Percentiles rank a stretch among this genome's conserved stretches.
Conservation (phyloP, 2,113 vertebrate genomes). For the Seriola aureovittata region DNA sequence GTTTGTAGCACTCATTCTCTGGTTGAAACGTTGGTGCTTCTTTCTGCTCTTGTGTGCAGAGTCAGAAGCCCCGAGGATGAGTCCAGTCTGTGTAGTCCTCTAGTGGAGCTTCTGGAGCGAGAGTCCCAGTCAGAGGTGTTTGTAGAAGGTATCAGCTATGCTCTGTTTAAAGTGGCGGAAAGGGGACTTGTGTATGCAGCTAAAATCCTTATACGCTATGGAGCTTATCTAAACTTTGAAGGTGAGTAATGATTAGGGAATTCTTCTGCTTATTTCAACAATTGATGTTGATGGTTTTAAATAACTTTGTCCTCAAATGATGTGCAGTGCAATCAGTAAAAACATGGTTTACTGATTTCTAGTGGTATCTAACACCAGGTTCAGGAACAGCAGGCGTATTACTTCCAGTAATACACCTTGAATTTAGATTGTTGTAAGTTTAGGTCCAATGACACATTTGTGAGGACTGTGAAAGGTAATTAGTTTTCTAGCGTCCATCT, state of each 20-base stretch:
- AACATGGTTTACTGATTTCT: neutral
- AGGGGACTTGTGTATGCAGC: conserved; percentile 85
- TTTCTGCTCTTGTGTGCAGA: conserved; percentile 48
- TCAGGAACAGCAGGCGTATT: too few species aligned
- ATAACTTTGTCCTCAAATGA: neutral
- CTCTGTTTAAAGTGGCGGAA: conserved; percentile 91
- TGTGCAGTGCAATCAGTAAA: too few species aligned
- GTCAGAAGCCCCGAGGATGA: conserved; percentile 68
- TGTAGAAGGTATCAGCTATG: conserved; percentile 91
- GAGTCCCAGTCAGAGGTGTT: conserved; percentile 90
- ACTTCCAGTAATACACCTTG: neutral
- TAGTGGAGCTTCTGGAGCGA: conserved; percentile 88
- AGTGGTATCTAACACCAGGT: neutral
- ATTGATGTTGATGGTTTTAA: neutral
- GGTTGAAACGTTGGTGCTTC: neutral
- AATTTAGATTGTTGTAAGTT: too few species aligned
- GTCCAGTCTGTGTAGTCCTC: conserved; percentile 69
- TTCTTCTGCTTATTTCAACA: too few species aligned
- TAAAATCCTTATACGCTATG: conserved; percentile 86
- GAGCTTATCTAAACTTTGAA: conserved; percentile 93
- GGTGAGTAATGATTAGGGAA: conserved; percentile 71
- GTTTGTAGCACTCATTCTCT: neutral
- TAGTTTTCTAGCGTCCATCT: neutral
- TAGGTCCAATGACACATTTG: too few species aligned
- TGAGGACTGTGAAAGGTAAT: neutral